Evolutionary conservation across 2,888 invertebrate species (phyloP).

Genomic region (Leucania comma): DNA sequence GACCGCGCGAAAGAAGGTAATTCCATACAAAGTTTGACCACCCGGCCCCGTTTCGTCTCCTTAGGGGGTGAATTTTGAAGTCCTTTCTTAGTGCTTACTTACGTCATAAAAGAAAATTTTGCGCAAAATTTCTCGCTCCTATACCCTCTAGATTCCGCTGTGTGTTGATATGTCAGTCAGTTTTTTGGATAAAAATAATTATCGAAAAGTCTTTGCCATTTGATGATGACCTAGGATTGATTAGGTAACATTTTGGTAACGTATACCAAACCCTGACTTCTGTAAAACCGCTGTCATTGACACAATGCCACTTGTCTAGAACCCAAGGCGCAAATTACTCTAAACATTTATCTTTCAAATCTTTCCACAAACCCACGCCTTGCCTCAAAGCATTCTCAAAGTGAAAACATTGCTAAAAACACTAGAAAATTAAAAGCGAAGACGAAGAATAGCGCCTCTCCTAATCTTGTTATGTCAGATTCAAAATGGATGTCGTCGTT

Average conservation of each 20-base stretch:
- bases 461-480: conserved; percentile 57
- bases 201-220: neutral
- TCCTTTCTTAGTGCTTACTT: no score
- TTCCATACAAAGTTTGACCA: no score
- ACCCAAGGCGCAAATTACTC: neutral
- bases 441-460: conserved; percentile 24
- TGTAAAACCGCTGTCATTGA: neutral
- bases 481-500: conserved; percentile 37
- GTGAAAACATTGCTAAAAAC: conserved; percentile 6
- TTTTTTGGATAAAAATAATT: neutral
- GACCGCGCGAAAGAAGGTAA: no score
- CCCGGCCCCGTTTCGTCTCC: no score
- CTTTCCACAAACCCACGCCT: neutral
- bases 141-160: no score
- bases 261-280: neutral
- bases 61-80: no score
- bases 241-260: neutral
- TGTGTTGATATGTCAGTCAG: no score
- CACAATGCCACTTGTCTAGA: neutral
- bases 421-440: conserved; percentile 38
- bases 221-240: neutral
- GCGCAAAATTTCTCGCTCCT: no score
- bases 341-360: neutral
- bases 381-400: neutral
- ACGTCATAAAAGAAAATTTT: no score